Base-by-base conservation (phyloP, 2,888 invertebrate genomes). In the Lasioglossum zephyrum region DNA sequence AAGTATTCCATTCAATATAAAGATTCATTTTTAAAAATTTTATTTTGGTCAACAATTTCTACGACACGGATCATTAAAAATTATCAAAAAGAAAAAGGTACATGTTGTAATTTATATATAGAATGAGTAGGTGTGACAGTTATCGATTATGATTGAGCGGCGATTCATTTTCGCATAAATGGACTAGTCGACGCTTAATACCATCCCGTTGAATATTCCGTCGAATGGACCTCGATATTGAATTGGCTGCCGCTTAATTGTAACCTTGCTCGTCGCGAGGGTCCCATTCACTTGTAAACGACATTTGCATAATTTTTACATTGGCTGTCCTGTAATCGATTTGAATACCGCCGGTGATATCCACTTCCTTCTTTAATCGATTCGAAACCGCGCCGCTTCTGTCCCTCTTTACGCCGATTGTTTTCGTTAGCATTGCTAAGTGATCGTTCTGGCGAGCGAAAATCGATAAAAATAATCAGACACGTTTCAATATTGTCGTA, bases 241-340 rank as follows among this genome's bases (percentile, higher is more conserved):
- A 95, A 95, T 95, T 94, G 94, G 93, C 93, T 93, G 86, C 93
- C 91, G 92, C 94, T 93, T 95, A 95, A 95, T 95, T 95, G 94
- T 95, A 95, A 93, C 94, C 93, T 93, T 92, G 91, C 93, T 92
- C 92, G 87, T 89, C 92, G 90, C 90, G 90, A 90, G 86, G 91
- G 89, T 92, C 88, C 91, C 89, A 93, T 94, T 94, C 93, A 93
- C 93, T 94, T 93, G 93, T 94, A 94, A 94, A 93, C 93, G 93
- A 83, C 91, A 94, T 95, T 94, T 94, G 92, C 95, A 95, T 94
- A 95, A 95, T 95, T 95, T 94, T 94, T 94, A 94, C 94, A 94
- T 94, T 91, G 91, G 88, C 91, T 91, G 91, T 88, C 82, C 82
- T 92, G 91, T 92, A 93, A 94, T 94, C 93, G 93, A 93, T 93